Evolutionary conservation across 2,888 invertebrate species (phyloP).

Genomic region (Allophyes oxyacanthae): DNA sequence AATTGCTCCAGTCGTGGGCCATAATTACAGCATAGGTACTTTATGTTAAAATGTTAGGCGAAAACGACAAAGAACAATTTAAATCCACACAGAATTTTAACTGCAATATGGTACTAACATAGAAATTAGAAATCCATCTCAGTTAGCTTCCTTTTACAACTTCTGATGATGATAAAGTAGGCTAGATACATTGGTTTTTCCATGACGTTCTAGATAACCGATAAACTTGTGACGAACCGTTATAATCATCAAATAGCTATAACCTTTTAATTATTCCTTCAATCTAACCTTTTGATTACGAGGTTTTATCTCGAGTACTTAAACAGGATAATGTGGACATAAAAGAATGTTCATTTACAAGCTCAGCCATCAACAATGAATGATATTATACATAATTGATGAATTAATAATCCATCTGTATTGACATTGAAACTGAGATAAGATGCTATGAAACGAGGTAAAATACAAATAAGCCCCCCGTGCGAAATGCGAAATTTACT

Average conservation of each 20-base stretch:
- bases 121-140: no score
- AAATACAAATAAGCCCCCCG: not conserved
- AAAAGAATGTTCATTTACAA: conserved; percentile 29
- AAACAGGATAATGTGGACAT: conserved; percentile 34
- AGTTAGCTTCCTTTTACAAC: no score
- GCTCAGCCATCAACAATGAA: conserved; percentile 36
- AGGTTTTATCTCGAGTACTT: conserved; percentile 16
- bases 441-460: not conserved
- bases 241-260: not conserved
- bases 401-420: conserved; percentile 20
- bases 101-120: no score
- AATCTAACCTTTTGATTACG: conserved; percentile 13
- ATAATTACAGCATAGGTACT: no score
- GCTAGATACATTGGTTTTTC: no score
- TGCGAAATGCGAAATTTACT: no score
- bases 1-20: no score
- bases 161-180: no score
- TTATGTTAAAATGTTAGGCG: no score
- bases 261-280: conserved; percentile 2
- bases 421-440: conserved; percentile 31
- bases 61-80: no score
- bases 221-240: not conserved
- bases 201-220: no score
- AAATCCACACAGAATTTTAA: no score
- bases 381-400: conserved; percentile 35